Evolutionary conservation across 2,888 invertebrate genomes (phyloP).

Genomic region (Lasioglossum malachurum): DNA sequence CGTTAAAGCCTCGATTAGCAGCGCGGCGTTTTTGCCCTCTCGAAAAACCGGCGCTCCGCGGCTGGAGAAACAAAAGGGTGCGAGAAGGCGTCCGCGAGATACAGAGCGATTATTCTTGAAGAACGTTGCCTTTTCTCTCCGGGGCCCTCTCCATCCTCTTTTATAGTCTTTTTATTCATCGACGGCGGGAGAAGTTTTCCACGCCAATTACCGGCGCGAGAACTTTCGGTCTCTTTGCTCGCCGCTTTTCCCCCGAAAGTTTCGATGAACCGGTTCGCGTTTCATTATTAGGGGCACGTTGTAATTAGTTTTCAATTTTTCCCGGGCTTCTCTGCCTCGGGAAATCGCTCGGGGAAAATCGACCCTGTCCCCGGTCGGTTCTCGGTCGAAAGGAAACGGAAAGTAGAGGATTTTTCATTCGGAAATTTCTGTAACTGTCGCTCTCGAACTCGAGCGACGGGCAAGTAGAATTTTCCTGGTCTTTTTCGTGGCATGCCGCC

Average conservation of each 20-base stretch:
- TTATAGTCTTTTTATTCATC: conserved; percentile 8
- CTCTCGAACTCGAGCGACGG: not conserved
- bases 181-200: conserved; percentile 27
- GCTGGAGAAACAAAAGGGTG: conserved; percentile 46
- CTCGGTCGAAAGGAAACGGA: not conserved
- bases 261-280: conserved; percentile 12
- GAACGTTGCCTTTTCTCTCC: conserved; percentile 11
- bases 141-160: not conserved
- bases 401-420: not conserved
- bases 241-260: conserved; percentile 27
- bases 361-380: not conserved
- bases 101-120: conserved; percentile 26
- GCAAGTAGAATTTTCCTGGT: not conserved
- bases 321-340: not conserved
- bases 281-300: not conserved
- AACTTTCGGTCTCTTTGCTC: conserved; percentile 22
- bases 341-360: not conserved
- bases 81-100: conserved; percentile 42
- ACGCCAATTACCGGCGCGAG: conserved; percentile 29
- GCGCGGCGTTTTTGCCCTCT: conserved; percentile 42
- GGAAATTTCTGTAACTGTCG: not conserved
- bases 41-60: conserved; percentile 34
- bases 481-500: not conserved
- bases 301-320: conserved; percentile 16
- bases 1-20: conserved; percentile 67